Base-by-base conservation (phyloP, 2,113 vertebrate genomes). In the Phasianus colchicus region DNA sequence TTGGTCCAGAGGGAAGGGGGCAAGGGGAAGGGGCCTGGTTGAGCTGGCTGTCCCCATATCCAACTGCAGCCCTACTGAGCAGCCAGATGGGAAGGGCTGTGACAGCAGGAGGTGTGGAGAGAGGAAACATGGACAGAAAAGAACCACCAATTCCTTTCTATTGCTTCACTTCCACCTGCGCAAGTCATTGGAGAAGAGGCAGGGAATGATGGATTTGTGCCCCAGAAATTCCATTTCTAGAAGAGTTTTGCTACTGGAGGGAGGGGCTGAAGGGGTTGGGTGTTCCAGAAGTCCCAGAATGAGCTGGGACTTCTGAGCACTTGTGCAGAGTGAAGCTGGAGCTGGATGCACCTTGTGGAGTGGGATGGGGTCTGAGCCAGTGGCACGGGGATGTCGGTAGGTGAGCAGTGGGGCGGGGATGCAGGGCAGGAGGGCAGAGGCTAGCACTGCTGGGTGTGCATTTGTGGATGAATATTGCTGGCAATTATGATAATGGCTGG, bases 401-500 rank as follows among this genome's bases (percentile, higher is more conserved):
- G 15, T 27, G 25, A 18, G 36, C 43, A 6, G 11, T 34, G 14
- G 29, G 65, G 43, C 22, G 5, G 24, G 6, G 48, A 21, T 66
- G 55, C 70, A 54, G 67, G 66, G 14, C 9, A 8, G 61, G 34
- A 14, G 27, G 15, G 78, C 86, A 78, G 71, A 94, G 65, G 34
- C 25, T 9, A 32, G 3, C 10, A 4, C 82, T 67, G 81, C 91
- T 88, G 77, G 61, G 25, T 79, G 69, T 83, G 83, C 79, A 16
- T 52, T 73, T 67, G 29, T 18, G 78, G 88, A 60, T 92, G 89
- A 85, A 65, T 81, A 89, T 94, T 0, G 4, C 71, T 88, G 88
- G 89, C 89, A 96, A 91, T 96, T 94, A 88, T 57, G 76, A 17
- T 92, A 89, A 95, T 95, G 88, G 89, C 83, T 36, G 83, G 75